Percentiles rank a stretch among this genome's conserved stretches.
Conservation (phyloP, 2,113 vertebrate species). For the Pluvialis apricaria region DNA sequence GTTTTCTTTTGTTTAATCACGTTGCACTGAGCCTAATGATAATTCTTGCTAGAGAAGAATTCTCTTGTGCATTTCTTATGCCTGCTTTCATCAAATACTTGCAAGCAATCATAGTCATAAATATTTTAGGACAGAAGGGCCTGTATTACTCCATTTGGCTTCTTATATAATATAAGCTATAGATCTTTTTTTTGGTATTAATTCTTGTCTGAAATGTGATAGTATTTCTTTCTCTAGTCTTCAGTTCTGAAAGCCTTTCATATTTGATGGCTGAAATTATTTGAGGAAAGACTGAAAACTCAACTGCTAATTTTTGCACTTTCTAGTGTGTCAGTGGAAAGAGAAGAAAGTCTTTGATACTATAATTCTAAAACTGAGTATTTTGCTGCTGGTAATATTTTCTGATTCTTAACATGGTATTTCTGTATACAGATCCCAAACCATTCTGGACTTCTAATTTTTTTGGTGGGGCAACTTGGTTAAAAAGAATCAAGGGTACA, state of each 20-base stretch:
- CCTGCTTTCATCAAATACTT: not conserved
- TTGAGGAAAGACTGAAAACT: not conserved
- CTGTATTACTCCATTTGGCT: not conserved
- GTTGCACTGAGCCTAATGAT: not conserved
- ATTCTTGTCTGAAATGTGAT: not conserved
- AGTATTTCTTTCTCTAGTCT: not conserved
- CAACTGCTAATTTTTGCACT: not conserved
- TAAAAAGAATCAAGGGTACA: not conserved
- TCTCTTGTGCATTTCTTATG: not conserved
- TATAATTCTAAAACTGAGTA: not conserved
- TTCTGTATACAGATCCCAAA: not conserved
- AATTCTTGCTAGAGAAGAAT: not conserved
- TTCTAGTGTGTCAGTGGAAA: not conserved
- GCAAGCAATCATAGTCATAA: not conserved
- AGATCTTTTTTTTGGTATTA: not conserved
- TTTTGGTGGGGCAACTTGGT: too few relatives aligned
- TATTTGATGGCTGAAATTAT: not conserved
- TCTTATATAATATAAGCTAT: not conserved
- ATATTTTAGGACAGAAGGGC: conserved; percentile 17
- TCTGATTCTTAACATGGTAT: not conserved
- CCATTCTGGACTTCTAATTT: not conserved
- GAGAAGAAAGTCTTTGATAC: not conserved
- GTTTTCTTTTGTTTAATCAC: not conserved
- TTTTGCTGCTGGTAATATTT: not conserved
- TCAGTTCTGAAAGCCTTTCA: not conserved